Evolutionary conservation across 2,113 vertebrate species (phyloP).

Genomic region (Rhabdornis inornatus): DNA sequence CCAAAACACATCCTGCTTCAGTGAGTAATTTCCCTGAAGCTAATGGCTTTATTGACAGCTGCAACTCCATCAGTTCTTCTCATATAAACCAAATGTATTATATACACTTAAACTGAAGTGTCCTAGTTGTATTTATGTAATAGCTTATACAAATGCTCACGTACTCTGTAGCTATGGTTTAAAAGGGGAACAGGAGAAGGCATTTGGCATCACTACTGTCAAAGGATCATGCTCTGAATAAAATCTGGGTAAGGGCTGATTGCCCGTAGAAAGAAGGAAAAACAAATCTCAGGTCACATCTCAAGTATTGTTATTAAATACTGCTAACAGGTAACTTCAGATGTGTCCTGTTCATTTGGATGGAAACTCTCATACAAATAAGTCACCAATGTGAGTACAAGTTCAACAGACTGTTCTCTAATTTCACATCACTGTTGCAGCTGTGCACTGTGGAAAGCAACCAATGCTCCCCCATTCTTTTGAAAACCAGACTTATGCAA

Average conservation of each 20-base stretch:
- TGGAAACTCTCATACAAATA: neutral
- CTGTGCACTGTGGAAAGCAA: neutral
- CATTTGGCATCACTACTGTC: neutral
- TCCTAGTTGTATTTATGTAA: neutral
- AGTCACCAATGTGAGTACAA: neutral
- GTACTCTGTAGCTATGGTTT: neutral
- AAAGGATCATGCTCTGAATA: neutral
- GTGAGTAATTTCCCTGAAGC: neutral
- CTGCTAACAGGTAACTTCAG: neutral
- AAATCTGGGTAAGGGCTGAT: neutral
- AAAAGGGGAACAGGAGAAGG: neutral
- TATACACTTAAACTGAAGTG: neutral
- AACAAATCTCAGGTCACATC: neutral
- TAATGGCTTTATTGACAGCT: slow-evolving; percentile 26
- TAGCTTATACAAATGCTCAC: neutral
- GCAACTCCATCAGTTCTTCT: neutral
- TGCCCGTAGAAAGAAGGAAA: neutral
- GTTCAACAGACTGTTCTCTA: neutral
- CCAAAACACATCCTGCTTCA: neutral
- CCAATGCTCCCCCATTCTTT: neutral
- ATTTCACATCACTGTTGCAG: neutral
- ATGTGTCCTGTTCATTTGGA: neutral
- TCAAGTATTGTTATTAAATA: neutral
- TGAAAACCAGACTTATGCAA: neutral
- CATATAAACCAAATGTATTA: neutral